phyloP scores from a whole-genome alignment of 2,888 invertebrate genomes.

The Ormyrus nitidulus region DNA sequence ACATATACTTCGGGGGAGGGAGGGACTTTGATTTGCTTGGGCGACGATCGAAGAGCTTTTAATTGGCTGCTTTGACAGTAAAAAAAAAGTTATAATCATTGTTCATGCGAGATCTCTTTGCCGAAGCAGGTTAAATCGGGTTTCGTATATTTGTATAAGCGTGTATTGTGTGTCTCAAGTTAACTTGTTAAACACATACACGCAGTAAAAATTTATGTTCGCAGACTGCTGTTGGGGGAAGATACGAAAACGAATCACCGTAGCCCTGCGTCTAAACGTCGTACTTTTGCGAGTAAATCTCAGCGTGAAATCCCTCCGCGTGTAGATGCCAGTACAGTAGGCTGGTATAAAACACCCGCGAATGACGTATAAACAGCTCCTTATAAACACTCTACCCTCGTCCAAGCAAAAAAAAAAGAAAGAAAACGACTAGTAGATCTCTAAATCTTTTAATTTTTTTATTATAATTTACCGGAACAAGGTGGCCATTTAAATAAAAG shows the following conservation, averaged over 20 bases:
- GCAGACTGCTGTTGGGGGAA: neutral
- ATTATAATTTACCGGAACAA: too few species aligned
- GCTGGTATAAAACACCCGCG: slow-evolving; percentile 21
- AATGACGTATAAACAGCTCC: slow-evolving; percentile 16
- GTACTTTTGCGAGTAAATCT: slow-evolving; percentile 38
- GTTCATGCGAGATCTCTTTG: too few species aligned
- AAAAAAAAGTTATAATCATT: too few species aligned
- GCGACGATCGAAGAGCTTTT: too few species aligned
- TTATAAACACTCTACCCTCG: neutral
- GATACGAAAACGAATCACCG: slow-evolving; percentile 28
- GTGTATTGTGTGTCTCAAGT: slow-evolving; percentile 16
- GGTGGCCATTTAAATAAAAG: too few species aligned
- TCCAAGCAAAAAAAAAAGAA: neutral
- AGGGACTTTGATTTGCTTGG: too few species aligned
- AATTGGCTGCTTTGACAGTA: too few species aligned
- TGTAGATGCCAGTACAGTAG: neutral
- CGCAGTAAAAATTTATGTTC: slow-evolving; percentile 38
- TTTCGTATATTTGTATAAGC: too few species aligned
- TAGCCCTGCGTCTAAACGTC: slow-evolving; percentile 15
- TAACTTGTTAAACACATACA: slow-evolving; percentile 34
- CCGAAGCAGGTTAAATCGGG: too few species aligned
- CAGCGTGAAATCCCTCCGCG: slow-evolving; percentile 11
- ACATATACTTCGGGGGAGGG: too few species aligned
- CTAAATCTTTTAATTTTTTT: too few species aligned
- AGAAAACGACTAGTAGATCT: too few species aligned